Evolutionary conservation across 2,113 vertebrate species (phyloP).

Genomic region (Globicephala melas): DNA sequence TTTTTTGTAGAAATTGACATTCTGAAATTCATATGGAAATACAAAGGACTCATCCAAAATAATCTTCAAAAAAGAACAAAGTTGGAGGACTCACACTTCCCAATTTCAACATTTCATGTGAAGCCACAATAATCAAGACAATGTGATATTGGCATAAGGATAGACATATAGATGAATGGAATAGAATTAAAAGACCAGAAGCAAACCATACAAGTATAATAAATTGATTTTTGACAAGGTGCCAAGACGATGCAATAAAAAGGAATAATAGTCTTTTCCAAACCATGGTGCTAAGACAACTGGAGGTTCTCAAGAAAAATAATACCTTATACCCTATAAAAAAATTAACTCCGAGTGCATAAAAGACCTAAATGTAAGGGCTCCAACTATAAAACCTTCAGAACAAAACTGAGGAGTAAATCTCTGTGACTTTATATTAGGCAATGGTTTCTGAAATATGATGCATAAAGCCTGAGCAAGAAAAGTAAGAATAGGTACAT

Average conservation of each 20-base stretch:
- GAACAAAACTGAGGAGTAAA: not conserved
- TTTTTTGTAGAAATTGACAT: not conserved
- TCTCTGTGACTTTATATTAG: not conserved
- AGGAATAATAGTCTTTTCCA: not conserved
- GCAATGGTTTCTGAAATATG: not conserved
- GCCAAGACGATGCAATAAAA: not conserved
- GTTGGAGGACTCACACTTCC: not conserved
- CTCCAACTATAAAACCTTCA: not conserved
- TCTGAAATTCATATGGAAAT: not conserved
- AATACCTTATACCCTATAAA: not conserved
- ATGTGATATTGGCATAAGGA: not conserved
- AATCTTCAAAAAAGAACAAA: not conserved
- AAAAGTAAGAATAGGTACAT: not conserved
- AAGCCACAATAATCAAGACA: not conserved
- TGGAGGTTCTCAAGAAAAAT: not conserved
- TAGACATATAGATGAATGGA: not conserved
- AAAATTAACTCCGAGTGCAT: not conserved
- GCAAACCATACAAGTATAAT: not conserved
- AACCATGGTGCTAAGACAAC: not conserved
- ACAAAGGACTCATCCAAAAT: not conserved
- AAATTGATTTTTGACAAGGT: not conserved
- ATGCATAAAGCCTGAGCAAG: not conserved
- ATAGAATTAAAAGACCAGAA: not conserved
- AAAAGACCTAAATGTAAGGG: not conserved
- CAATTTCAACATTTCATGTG: not conserved